These are phyloP conservation scores for Cariama cristata DNA, from an alignment of 2,113 vertebrate species.

Conservation along the genomic window DNA sequence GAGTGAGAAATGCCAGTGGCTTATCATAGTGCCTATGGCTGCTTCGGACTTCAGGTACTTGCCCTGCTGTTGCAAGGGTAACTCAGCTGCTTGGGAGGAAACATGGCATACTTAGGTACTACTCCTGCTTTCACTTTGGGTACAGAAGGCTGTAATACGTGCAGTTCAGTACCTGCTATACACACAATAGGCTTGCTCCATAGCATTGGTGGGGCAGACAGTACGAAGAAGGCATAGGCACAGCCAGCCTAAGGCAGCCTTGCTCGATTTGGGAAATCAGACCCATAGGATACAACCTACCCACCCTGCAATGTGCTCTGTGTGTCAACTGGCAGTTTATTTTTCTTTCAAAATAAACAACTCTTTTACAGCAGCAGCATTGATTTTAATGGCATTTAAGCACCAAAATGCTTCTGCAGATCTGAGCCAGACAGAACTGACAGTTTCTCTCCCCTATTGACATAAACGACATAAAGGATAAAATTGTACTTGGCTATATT, in stretches of 20 bases:
- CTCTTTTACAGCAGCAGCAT: neutral
- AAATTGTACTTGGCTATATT: neutral
- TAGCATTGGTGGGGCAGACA: neutral
- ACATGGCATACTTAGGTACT: neutral
- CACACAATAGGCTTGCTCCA: neutral
- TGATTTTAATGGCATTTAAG: constrained; percentile 31
- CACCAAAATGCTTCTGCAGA: neutral
- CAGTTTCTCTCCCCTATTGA: neutral
- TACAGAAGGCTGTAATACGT: neutral
- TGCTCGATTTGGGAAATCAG: neutral
- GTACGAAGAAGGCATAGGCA: neutral
- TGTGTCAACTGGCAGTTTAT: neutral
- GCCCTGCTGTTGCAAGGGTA: neutral
- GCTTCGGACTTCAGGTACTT: neutral
- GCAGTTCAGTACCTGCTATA: neutral
- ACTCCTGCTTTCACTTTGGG: neutral
- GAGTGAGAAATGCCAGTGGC: neutral
- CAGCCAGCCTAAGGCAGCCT: neutral
- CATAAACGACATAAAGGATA: neutral
- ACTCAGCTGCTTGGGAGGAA: neutral
- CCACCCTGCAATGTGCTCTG: neutral
- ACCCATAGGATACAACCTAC: neutral
- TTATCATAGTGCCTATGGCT: neutral
- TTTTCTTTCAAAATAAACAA: constrained; percentile 3
- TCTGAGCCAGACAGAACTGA: neutral